A percentile compares a stretch with the other conserved stretches of the same genome.
These are phyloP conservation scores for Drosophila longiperda DNA, from an alignment of 2,888 invertebrate genomes.

Conservation along the genomic window DNA sequence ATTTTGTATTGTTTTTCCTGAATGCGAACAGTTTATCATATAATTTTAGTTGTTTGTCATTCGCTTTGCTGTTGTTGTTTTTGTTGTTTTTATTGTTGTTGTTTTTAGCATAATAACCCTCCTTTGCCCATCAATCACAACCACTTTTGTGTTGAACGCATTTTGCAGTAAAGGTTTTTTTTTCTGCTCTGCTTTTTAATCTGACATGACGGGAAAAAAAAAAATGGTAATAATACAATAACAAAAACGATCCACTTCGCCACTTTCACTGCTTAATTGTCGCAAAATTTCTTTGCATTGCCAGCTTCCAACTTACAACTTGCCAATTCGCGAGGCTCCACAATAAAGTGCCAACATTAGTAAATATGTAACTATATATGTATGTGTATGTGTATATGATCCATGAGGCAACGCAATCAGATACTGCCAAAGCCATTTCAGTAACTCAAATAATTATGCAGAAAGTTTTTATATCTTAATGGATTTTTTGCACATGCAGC, in stretches of 20 bases:
- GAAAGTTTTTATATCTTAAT: no score
- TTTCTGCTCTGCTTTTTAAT: slow-evolving; percentile 20
- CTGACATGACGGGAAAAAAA: slow-evolving; percentile 25
- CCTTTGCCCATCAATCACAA: neutral
- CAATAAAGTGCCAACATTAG: slow-evolving; percentile 20
- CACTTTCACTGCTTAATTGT: slow-evolving; percentile 74
- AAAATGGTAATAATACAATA: slow-evolving; percentile 41
- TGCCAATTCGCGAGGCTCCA: slow-evolving; percentile 9
- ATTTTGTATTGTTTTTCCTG: slow-evolving; percentile 17
- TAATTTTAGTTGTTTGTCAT: slow-evolving; percentile 23
- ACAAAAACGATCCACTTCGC: slow-evolving; percentile 50
- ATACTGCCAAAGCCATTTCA: neutral
- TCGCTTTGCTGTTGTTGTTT: neutral
- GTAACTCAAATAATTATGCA: neutral
- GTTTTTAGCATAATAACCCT: neutral
- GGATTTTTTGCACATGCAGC: no score
- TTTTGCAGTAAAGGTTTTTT: slow-evolving; percentile 21
- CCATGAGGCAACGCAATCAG: neutral
- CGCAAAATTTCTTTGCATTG: slow-evolving; percentile 68
- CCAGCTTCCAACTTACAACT: slow-evolving; percentile 27
- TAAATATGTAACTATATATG: neutral
- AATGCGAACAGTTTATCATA: slow-evolving; percentile 25
- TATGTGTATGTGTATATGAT: neutral
- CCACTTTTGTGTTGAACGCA: slow-evolving; percentile 9
- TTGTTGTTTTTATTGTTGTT: neutral